A percentile compares a stretch with the other conserved stretches of the same genome.
Evolutionary conservation across 2,797 vertebrate genomes (phyloP).

Genomic region (Simalia tracyae): DNA sequence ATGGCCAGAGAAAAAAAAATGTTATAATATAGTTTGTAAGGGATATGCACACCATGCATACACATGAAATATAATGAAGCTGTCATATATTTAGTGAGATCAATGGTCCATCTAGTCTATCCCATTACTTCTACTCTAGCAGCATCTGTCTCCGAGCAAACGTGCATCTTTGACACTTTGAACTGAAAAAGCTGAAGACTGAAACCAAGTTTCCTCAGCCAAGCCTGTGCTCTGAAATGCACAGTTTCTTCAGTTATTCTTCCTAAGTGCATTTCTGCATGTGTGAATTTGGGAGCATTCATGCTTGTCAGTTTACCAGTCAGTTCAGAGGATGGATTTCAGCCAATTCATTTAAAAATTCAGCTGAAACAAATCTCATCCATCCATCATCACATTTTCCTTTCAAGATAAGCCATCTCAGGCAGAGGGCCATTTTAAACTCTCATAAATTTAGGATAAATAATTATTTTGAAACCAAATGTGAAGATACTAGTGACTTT

Average conservation of each 20-base stretch:
- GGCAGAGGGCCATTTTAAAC: not conserved
- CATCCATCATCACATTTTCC: not conserved
- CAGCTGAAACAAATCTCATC: not conserved
- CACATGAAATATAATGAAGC: not conserved
- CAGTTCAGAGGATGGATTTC: not conserved
- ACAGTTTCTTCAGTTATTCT: not conserved
- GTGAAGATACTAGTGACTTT: not conserved
- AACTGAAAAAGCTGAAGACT: not conserved
- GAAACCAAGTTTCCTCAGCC: not conserved
- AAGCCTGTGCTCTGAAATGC: not conserved
- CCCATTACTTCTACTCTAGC: not conserved
- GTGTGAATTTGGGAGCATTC: not conserved
- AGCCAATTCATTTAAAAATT: not conserved
- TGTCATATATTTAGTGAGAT: not conserved
- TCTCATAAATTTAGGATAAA: not conserved
- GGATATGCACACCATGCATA: not conserved
- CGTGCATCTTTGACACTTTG: not conserved
- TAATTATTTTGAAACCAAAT: not conserved
- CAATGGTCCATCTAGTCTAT: not conserved
- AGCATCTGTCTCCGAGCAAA: not conserved
- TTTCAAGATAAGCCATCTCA: not conserved
- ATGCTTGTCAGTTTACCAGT: not conserved
- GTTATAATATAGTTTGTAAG: not conserved
- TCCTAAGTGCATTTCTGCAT: not conserved
- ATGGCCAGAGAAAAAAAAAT: constrained; percentile 2